A percentile compares a stretch with the other conserved stretches of the same genome.
Evolutionary conservation across 2,113 vertebrate genomes (phyloP).

Genomic region (Hippocampus comes): DNA sequence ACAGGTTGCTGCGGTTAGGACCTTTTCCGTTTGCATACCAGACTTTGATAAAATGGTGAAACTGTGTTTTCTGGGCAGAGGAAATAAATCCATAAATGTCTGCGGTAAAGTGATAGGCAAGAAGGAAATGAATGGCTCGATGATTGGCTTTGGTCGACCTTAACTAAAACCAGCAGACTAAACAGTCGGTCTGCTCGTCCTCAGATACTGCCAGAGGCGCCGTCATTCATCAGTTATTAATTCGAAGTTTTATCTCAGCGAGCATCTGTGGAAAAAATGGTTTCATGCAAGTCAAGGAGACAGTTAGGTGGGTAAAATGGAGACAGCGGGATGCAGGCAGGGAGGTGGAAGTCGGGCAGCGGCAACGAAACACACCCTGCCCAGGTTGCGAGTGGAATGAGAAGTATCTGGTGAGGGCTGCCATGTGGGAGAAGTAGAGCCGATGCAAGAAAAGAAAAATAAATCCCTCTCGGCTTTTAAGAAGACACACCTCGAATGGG

Average conservation of each 20-base stretch:
- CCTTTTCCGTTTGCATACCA: constrained; percentile 2
- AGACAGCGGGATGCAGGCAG: constrained; percentile 41
- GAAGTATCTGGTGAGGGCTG: constrained; percentile 73
- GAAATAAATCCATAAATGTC: constrained; percentile 18
- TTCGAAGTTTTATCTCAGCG: constrained; percentile 53
- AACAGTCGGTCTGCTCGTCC: constrained; percentile 48
- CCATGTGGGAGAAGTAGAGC: constrained; percentile 69
- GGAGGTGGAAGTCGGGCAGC: constrained; percentile 35
- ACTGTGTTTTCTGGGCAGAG: constrained; percentile 9
- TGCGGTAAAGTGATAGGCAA: constrained; percentile 37
- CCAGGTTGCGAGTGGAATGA: constrained; percentile 73
- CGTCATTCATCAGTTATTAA: constrained; percentile 61
- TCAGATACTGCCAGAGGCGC: constrained; percentile 36
- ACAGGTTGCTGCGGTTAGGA: constrained; percentile 47
- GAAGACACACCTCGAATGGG: constrained; percentile 64
- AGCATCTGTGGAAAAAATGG: constrained; percentile 48
- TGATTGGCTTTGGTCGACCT: constrained; percentile 33
- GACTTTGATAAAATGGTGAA: constrained; percentile 14
- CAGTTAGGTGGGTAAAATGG: constrained; percentile 51
- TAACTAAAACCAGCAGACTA: constrained; percentile 58
- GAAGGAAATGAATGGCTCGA: constrained; percentile 39
- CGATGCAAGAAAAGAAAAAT: constrained; percentile 71
- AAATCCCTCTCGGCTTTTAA: constrained; percentile 61
- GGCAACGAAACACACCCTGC: constrained; percentile 60
- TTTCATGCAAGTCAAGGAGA: constrained; percentile 40